Evolutionary conservation across 2,888 invertebrate genomes (phyloP), one percentile per base, ranked within the genome.

Genomic region (Lepetodrilus schrolli): DNA sequence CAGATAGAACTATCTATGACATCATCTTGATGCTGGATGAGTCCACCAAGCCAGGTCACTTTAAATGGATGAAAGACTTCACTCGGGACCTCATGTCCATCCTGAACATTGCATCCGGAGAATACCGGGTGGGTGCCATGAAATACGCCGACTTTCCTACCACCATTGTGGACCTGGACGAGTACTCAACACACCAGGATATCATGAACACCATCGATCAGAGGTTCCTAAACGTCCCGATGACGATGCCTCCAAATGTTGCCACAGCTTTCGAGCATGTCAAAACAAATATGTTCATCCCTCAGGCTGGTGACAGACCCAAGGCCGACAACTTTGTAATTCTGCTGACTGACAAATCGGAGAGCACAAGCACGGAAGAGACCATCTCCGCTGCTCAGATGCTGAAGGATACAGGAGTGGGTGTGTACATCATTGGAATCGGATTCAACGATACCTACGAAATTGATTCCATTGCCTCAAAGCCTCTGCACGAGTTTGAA

Each of bases 381-480:
- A 66, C 72, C 5, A 65, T 65, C 36, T 66, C 69, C 21, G 74
- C 78, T 36, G 78, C 80, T 20, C 51, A 69, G n/a, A 74, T 76
- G 8, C 76, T 80, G 23, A 78, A 78, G 68, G 73, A 73, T 38
- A 47, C 17, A 3, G 86, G 85, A 0, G 80, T 83, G 2, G 79
- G 82, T 20, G 78, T 85, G 70, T 87, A 83, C 72, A 80, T 82
- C 23, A 81, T 87, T 47, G 87, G 87, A 0, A 80, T 86, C 10
- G 84, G 83, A 10, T 51, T 81, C 5, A 71, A 76, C 5, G 76
- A 83, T 51, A 70, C 75, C 1, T 66, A 74, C 0, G 85, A 84
- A 43, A 71, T 87, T 13, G 76, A 83, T 20, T 80, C 78, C 1
- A 80, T 86, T n/a, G 82, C 88, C 4, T 83, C 83, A 20, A 73